A percentile compares a stretch with the other conserved stretches of the same genome.
Conservation (phyloP, 2,113 vertebrate species). For the Notothenia rossii region DNA sequence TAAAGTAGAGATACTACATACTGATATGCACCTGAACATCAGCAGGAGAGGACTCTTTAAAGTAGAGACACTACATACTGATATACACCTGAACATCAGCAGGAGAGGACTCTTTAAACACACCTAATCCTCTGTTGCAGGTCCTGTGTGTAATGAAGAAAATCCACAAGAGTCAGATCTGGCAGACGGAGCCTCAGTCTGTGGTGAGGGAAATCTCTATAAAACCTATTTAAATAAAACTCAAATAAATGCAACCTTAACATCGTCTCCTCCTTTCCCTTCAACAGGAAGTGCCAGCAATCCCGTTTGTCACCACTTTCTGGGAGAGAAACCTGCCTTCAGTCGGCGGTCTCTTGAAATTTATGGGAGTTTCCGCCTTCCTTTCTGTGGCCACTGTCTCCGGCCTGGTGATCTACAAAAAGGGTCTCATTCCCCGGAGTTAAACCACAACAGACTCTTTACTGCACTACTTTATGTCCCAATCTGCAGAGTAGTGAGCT, state of each 20-base stretch:
- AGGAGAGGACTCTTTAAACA: too few species aligned
- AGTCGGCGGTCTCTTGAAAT: slow-evolving; percentile 88
- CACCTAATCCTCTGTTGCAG: slow-evolving; percentile 74
- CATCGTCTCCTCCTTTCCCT: neutral
- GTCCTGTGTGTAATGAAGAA: slow-evolving; percentile 89
- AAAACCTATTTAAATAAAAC: too few species aligned
- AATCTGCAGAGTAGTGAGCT: slow-evolving; percentile 28
- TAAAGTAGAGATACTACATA: too few species aligned
- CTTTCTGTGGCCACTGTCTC: slow-evolving; percentile 81
- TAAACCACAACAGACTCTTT: slow-evolving; percentile 64
- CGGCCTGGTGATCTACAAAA: slow-evolving; percentile 87
- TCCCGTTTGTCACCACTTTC: slow-evolving; percentile 89
- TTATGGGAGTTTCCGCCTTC: slow-evolving; percentile 87
- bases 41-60: too few species aligned
- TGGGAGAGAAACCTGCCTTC: slow-evolving; percentile 94
- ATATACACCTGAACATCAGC: too few species aligned
- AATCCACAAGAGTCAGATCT: slow-evolving; percentile 90
- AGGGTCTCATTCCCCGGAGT: slow-evolving; percentile 81
- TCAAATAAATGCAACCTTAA: neutral
- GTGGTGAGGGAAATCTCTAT: slow-evolving; percentile 74
- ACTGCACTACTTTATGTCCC: slow-evolving; percentile 42
- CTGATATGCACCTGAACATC: too few species aligned
- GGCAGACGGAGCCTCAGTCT: slow-evolving; percentile 90
- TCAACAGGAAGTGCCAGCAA: slow-evolving; percentile 89
- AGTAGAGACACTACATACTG: too few species aligned